phyloP scores from a whole-genome alignment of 2,888 invertebrate genomes.

The Drepana falcataria region DNA sequence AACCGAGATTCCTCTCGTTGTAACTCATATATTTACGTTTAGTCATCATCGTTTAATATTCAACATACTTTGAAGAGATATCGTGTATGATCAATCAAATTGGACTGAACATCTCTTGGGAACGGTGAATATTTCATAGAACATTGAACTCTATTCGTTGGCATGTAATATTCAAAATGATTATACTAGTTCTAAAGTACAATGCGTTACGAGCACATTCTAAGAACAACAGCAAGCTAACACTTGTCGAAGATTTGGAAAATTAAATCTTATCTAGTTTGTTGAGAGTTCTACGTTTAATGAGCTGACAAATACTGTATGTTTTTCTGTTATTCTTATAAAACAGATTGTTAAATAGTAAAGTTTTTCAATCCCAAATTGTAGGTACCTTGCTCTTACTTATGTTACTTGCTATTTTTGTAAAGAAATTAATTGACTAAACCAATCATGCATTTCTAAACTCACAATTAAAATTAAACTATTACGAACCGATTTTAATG shows the following conservation, averaged over 20 bases:
- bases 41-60: slow-evolving; percentile 68
- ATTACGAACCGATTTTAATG: background rate
- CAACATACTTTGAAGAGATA: slow-evolving; percentile 55
- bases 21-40: slow-evolving; percentile 63
- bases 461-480: background rate
- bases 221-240: background rate
- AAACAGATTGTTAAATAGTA: no score
- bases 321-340: no score
- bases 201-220: slow-evolving; percentile 11
- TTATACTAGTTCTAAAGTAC: slow-evolving; percentile 34
- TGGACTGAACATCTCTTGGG: slow-evolving; percentile 22
- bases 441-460: background rate
- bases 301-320: no score
- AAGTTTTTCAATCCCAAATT: no score
- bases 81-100: slow-evolving; percentile 62
- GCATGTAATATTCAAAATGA: slow-evolving; percentile 24
- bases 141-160: slow-evolving; percentile 26
- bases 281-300: no score
- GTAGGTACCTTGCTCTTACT: no score
- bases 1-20: slow-evolving; percentile 36
- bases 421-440: background rate
- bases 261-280: no score
- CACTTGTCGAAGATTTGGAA: no score
- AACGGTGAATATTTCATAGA: slow-evolving; percentile 8
- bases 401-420: background rate